These are phyloP conservation scores for Stomatorhinus ivindoensis DNA, from an alignment of 2,113 vertebrate species.

Conservation along the genomic window DNA sequence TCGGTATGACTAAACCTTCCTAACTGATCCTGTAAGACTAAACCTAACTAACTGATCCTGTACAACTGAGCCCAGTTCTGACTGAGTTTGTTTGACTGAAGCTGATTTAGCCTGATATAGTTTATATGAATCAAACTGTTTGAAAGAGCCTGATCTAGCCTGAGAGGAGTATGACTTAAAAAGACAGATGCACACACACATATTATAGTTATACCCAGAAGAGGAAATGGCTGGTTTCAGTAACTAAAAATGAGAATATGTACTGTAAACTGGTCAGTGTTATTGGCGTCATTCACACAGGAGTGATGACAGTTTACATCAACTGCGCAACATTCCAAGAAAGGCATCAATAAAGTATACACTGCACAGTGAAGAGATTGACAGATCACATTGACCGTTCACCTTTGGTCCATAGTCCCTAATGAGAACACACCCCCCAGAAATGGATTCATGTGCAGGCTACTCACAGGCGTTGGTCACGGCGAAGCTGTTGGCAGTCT, in stretches of 20 bases:
- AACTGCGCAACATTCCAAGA: neutral
- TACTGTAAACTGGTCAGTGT: neutral
- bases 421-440: neutral
- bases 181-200: neutral
- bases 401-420: neutral
- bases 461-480: constrained; percentile 99
- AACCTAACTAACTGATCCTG: neutral
- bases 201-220: neutral
- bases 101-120: neutral
- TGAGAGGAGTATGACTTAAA: neutral
- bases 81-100: neutral
- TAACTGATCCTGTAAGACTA: neutral
- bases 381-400: neutral
- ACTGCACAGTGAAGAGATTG: neutral
- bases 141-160: neutral
- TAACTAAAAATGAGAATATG: neutral
- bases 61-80: neutral
- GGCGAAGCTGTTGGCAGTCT: constrained; percentile 98
- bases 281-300: neutral
- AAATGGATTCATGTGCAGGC: neutral
- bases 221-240: neutral
- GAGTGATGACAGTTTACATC: neutral
- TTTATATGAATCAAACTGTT: neutral
- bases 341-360: neutral
- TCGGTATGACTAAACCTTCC: neutral